Conservation (phyloP, 2,888 invertebrate species). For the Tupiocoris notatus region DNA sequence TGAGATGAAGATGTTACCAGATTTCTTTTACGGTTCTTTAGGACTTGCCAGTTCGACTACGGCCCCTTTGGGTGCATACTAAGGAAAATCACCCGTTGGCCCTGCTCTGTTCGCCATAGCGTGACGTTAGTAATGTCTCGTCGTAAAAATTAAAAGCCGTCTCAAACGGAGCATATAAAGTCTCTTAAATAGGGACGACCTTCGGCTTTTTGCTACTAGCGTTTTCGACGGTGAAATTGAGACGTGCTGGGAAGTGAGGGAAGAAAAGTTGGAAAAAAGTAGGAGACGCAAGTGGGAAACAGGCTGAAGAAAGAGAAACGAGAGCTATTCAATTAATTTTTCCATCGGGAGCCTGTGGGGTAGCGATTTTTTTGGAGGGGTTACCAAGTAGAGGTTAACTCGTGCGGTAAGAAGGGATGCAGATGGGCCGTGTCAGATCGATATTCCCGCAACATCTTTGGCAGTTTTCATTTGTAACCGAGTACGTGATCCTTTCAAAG, state of each 20-base stretch:
- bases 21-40: not conserved
- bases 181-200: slow-evolving; percentile 45
- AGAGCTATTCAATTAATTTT: slow-evolving; percentile 51
- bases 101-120: not conserved
- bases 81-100: not conserved
- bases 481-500: slow-evolving; percentile 42
- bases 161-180: slow-evolving; percentile 47
- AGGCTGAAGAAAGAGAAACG: slow-evolving; percentile 46
- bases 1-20: not conserved
- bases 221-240: slow-evolving; percentile 9
- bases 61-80: not conserved
- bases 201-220: slow-evolving; percentile 24
- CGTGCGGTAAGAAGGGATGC: slow-evolving; percentile 49
- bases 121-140: slow-evolving; percentile 39
- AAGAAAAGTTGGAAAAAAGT: slow-evolving; percentile 35
- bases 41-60: not conserved
- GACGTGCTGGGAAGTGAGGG: slow-evolving; percentile 42
- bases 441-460: slow-evolving; percentile 43
- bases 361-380: not conserved
- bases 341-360: slow-evolving; percentile 48
- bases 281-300: slow-evolving; percentile 38
- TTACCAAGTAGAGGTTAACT: slow-evolving; percentile 41
- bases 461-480: slow-evolving; percentile 44
- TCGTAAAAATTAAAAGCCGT: slow-evolving; percentile 50
- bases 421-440: slow-evolving; percentile 46